phyloP scores from a whole-genome alignment of 2,113 vertebrate species.

The Casuarius casuarius region DNA sequence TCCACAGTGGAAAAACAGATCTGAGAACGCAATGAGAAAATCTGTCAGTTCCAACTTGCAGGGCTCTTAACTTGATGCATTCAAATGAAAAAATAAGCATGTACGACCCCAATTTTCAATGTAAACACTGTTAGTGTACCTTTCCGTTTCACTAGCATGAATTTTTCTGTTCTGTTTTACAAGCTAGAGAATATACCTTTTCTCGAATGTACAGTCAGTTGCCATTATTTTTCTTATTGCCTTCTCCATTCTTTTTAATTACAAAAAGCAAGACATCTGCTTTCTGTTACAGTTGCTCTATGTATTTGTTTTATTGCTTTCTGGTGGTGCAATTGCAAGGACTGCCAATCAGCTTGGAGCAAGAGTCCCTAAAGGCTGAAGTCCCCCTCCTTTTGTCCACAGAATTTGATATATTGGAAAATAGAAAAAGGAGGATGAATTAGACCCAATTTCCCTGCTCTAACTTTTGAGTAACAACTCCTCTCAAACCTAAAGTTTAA shows the following conservation, averaged over 20 bases:
- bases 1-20: slow-evolving; percentile 19
- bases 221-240: not conserved
- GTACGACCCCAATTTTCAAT: not conserved
- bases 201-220: not conserved
- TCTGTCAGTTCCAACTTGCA: not conserved
- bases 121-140: not conserved
- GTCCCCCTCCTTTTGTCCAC: not conserved
- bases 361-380: slow-evolving; percentile 17
- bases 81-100: not conserved
- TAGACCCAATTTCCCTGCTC: not conserved
- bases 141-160: not conserved
- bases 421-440: slow-evolving; percentile 15
- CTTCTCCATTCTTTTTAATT: slow-evolving; percentile 25
- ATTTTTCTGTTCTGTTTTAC: not conserved
- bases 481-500: slow-evolving; percentile 38
- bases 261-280: slow-evolving; percentile 53
- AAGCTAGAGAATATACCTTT: not conserved
- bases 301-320: slow-evolving; percentile 42
- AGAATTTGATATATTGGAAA: slow-evolving; percentile 25
- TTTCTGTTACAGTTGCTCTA: slow-evolving; percentile 46
- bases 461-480: not conserved
- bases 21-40: slow-evolving; percentile 20
- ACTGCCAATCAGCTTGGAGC: not conserved
- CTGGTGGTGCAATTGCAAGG: slow-evolving; percentile 14
- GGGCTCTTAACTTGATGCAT: not conserved